phyloP scores from a whole-genome alignment of 2,113 vertebrate genomes.

The Melanerpes aurifrons region DNA sequence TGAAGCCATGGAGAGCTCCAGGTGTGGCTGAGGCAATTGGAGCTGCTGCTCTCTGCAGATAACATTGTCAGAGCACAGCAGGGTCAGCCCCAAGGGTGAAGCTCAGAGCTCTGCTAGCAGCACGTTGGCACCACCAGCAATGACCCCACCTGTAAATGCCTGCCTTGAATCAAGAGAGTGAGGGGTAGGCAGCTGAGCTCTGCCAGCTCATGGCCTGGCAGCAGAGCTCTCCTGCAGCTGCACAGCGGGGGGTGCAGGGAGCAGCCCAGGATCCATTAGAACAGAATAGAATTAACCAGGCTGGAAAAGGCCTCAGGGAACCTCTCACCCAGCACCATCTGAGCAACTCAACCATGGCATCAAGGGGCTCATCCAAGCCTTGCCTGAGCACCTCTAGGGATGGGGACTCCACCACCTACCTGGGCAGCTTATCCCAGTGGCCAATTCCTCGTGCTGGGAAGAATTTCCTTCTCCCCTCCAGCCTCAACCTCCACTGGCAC shows the following conservation, averaged over 20 bases:
- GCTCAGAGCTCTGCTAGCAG: conserved; percentile 39
- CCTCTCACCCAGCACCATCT: too few relatives aligned
- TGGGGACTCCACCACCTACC: too few relatives aligned
- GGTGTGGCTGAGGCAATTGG: neutral
- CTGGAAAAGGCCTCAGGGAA: too few relatives aligned
- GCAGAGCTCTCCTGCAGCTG: neutral
- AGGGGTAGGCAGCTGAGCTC: neutral
- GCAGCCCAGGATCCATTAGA: too few relatives aligned
- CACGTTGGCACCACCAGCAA: conserved; percentile 45
- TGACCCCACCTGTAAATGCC: neutral
- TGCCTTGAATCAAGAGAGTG: neutral
- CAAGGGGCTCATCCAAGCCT: too few relatives aligned
- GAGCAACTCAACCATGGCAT: too few relatives aligned
- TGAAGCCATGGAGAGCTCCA: conserved; percentile 7
- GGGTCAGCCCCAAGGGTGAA: conserved; percentile 17
- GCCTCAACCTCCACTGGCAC: too few relatives aligned
- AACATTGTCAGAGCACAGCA: conserved; percentile 58
- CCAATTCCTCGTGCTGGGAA: too few relatives aligned
- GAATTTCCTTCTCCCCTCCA: too few relatives aligned
- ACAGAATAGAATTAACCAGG: too few relatives aligned
- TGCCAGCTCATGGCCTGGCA: neutral
- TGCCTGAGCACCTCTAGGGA: too few relatives aligned
- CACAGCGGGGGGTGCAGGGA: neutral
- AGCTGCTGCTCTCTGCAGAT: conserved; percentile 57
- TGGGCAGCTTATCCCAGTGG: too few relatives aligned